Evolutionary conservation across 2,797 vertebrate genomes (phyloP).

Genomic region (Mormyrops attenuatus): DNA sequence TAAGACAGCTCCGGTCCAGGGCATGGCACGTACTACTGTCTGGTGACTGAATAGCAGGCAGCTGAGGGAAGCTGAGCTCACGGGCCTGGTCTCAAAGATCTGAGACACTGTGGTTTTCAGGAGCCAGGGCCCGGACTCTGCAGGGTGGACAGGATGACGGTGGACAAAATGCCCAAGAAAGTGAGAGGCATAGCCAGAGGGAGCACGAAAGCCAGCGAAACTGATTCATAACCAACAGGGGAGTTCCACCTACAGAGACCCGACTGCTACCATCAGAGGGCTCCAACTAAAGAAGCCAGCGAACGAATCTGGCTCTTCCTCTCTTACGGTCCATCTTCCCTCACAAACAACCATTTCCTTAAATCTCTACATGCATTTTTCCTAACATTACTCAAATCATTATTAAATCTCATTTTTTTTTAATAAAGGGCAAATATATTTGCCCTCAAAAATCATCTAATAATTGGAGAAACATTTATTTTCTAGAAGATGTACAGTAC

Average conservation of each 20-base stretch:
- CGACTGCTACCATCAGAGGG: conserved; percentile 14
- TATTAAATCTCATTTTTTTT: neutral
- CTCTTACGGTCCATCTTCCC: conserved; percentile 29
- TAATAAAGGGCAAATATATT: conserved; percentile 1
- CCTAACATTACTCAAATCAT: neutral
- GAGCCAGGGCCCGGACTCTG: neutral
- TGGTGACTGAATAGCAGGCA: neutral
- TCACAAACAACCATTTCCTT: neutral
- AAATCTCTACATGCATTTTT: conserved; percentile 4
- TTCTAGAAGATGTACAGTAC: conserved; percentile 32
- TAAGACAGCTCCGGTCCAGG: neutral
- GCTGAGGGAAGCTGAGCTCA: neutral
- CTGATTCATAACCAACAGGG: neutral
- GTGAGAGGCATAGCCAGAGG: neutral
- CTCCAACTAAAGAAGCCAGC: conserved; percentile 12
- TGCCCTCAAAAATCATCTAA: neutral
- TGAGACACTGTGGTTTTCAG: neutral
- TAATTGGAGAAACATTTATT: neutral
- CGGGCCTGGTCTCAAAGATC: neutral
- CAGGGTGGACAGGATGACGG: conserved; percentile 4
- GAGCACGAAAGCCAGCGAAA: neutral
- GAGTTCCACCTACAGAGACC: neutral
- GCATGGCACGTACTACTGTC: neutral
- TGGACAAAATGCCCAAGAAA: neutral
- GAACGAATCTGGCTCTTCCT: conserved; percentile 28